Conservation (phyloP, 1,140 invertebrate genomes). For the Bombus sylvicola region DNA sequence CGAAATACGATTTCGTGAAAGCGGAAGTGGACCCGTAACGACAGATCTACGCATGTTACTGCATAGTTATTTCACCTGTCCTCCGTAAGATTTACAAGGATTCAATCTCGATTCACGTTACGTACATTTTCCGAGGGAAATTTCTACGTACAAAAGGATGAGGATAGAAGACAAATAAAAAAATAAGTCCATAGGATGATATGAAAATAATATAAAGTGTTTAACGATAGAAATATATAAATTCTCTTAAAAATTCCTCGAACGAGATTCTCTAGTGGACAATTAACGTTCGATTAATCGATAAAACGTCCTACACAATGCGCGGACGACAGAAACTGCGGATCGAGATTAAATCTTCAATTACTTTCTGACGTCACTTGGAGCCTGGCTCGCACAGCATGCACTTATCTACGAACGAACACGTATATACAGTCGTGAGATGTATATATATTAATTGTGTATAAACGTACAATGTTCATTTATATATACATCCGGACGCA, state of each 20-base stretch:
- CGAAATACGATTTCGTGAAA: slow-evolving; percentile 44
- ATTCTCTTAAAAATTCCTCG: neutral
- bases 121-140: no score
- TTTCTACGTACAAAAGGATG: neutral
- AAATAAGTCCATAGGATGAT: neutral
- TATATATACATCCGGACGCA: slow-evolving; percentile 40
- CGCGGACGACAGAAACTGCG: neutral
- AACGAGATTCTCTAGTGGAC: neutral
- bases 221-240: neutral
- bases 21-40: slow-evolving; percentile 63
- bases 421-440: slow-evolving; percentile 16
- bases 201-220: no score
- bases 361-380: slow-evolving; percentile 66
- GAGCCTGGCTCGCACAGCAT: slow-evolving; percentile 70
- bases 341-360: slow-evolving; percentile 63
- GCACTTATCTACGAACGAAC: slow-evolving; percentile 54
- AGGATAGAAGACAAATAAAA: neutral
- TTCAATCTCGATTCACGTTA: slow-evolving; percentile 41
- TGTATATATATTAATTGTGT: slow-evolving; percentile 16
- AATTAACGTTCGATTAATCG: slow-evolving; percentile 21
- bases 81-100: slow-evolving; percentile 50
- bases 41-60: slow-evolving; percentile 59
- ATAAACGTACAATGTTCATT: slow-evolving; percentile 34
- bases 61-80: slow-evolving; percentile 61
- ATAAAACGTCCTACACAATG: neutral